phyloP scores from a whole-genome alignment of 1,140 invertebrate genomes.

The Calliopsis andreniformis region DNA sequence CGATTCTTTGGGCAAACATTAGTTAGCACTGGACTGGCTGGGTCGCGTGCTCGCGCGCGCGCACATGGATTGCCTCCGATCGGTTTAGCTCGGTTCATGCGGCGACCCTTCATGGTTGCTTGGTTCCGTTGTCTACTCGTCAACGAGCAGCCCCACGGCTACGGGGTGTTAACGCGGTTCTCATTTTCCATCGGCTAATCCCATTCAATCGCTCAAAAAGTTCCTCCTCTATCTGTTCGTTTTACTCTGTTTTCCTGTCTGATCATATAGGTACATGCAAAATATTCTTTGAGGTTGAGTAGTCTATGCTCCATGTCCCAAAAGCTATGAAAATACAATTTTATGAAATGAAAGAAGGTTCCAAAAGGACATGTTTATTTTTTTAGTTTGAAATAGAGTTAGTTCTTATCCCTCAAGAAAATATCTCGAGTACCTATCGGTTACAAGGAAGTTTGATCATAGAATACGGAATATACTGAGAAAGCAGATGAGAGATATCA shows the following conservation, averaged over 20 bases:
- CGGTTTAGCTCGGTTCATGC: conserved; percentile 73
- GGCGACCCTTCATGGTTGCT: conserved; percentile 79
- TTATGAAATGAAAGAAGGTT: no score
- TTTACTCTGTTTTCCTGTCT: neutral
- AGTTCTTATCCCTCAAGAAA: no score
- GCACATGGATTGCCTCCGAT: conserved; percentile 70
- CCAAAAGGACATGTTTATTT: no score
- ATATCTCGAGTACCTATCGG: no score
- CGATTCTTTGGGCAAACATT: conserved; percentile 81
- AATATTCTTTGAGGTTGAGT: no score
- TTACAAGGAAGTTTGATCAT: no score
- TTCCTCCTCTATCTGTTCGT: neutral
- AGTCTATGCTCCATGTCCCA: no score
- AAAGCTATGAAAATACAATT: no score
- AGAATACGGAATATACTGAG: no score
- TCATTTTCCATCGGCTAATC: conserved; percentile 70
- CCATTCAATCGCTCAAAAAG: conserved; percentile 33
- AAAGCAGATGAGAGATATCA: no score
- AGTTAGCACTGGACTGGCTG: conserved; percentile 74
- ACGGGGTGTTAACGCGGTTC: conserved; percentile 76
- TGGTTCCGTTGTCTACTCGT: conserved; percentile 80
- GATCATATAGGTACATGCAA: neutral
- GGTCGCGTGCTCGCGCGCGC: conserved; percentile 45
- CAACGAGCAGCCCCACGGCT: conserved; percentile 73
- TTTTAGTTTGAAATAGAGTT: no score